phyloP scores from a whole-genome alignment of 2,113 vertebrate genomes.

The Ptilorrhoa leucosticta region DNA sequence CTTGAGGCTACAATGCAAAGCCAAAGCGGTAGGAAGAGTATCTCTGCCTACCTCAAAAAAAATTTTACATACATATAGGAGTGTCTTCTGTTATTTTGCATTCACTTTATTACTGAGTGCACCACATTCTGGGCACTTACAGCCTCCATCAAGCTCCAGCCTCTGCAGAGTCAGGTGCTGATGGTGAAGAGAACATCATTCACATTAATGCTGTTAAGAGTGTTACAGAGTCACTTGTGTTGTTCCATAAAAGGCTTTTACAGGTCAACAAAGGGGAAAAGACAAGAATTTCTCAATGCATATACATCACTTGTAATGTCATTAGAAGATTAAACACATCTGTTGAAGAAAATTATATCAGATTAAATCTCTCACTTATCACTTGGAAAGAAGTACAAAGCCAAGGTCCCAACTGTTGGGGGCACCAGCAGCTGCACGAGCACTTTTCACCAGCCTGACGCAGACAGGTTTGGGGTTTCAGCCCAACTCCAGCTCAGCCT shows the following conservation, averaged over 20 bases:
- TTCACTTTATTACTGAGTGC: neutral
- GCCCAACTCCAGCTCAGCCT: neutral
- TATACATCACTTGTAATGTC: neutral
- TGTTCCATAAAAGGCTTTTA: slow-evolving; percentile 1
- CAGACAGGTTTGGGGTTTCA: neutral
- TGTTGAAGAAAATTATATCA: neutral
- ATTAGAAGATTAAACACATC: slow-evolving; percentile 6
- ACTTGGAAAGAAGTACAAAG: neutral
- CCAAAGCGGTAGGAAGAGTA: neutral
- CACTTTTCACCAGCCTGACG: neutral
- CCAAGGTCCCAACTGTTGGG: neutral
- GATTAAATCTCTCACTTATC: slow-evolving; percentile 3
- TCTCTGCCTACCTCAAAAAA: neutral
- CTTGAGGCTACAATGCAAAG: neutral
- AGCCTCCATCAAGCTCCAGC: neutral
- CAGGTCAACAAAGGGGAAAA: neutral
- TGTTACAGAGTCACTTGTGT: neutral
- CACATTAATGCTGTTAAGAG: neutral
- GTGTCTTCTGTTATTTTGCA: neutral
- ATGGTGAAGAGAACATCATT: neutral
- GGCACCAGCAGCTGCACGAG: neutral
- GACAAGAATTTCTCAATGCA: neutral
- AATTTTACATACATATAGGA: neutral
- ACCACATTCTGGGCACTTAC: neutral
- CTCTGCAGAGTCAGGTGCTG: neutral